phyloP scores from a whole-genome alignment of 2,888 invertebrate species.

The Lamellibrachia satsuma region DNA sequence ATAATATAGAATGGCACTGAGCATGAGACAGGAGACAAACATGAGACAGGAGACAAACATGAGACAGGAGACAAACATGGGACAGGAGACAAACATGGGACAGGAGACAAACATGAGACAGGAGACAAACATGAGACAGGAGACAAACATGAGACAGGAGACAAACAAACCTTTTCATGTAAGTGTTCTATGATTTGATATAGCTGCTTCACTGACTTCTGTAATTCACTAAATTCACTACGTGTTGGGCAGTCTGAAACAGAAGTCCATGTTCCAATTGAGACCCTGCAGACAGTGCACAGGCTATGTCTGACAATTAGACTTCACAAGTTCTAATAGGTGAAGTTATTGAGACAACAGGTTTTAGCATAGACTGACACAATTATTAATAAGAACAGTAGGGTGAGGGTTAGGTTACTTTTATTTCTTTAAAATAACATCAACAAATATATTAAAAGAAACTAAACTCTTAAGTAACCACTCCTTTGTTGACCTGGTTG shows the following conservation, averaged over 20 bases:
- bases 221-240: conserved; percentile 85
- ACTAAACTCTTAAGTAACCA: too few relatives aligned
- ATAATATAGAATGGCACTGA: too few relatives aligned
- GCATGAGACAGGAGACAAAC: background rate
- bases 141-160: too few relatives aligned
- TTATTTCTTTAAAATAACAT: background rate
- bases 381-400: background rate
- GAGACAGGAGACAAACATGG: conserved; percentile 55
- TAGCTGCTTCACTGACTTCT: conserved; percentile 83
- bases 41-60: conserved; percentile 55
- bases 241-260: conserved; percentile 82
- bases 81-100: conserved; percentile 58
- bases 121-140: background rate
- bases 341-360: background rate
- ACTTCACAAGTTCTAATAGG: background rate
- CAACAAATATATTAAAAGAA: background rate
- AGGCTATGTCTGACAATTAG: background rate
- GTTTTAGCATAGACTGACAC: background rate
- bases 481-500: too few relatives aligned
- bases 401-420: too few relatives aligned
- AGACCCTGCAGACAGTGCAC: background rate
- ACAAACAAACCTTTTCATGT: conserved; percentile 79
- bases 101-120: background rate
- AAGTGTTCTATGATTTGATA: conserved; percentile 83
- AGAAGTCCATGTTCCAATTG: background rate